Percentiles rank a stretch among this genome's conserved stretches.
These are phyloP conservation scores for Lasiurus borealis DNA, from an alignment of 2,113 vertebrate species.

Conservation along the genomic window DNA sequence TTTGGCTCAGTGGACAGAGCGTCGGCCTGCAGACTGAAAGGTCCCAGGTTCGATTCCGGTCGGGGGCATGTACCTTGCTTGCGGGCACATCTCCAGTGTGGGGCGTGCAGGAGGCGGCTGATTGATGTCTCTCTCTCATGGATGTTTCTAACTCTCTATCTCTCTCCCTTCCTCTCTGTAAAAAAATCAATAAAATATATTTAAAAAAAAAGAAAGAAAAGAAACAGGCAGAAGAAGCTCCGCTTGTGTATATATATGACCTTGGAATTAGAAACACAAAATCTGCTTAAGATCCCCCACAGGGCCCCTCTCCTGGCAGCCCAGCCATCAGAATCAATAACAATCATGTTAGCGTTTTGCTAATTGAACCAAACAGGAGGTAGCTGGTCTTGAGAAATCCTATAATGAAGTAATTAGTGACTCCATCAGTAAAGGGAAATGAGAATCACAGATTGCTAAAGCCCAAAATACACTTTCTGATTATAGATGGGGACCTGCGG, in stretches of 20 bases:
- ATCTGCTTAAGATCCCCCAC: conserved; percentile 66
- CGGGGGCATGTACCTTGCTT: no score
- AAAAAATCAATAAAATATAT: no score
- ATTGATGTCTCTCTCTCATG: no score
- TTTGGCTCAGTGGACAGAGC: no score
- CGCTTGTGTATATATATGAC: conserved; percentile 60
- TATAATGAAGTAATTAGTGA: conserved; percentile 86
- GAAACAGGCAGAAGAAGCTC: conserved; percentile 74
- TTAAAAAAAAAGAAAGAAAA: background rate
- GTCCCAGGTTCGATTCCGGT: no score
- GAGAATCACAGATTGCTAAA: conserved; percentile 74
- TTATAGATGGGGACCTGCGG: background rate
- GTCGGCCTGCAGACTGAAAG: no score
- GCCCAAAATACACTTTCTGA: conserved; percentile 74
- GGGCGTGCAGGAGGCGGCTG: no score
- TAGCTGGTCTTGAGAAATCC: conserved; percentile 85
- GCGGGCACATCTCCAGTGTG: no score
- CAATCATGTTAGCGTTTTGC: conserved; percentile 75
- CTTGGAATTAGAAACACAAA: conserved; percentile 78
- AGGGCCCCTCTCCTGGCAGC: conserved; percentile 69
- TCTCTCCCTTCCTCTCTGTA: no score
- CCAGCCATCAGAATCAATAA: conserved; percentile 70
- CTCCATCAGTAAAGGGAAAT: conserved; percentile 82
- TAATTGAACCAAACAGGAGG: conserved; percentile 81
- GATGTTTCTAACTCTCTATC: no score